These are phyloP conservation scores for Sylvicola fuscatus DNA, from an alignment of 2,888 invertebrate genomes.

Conservation along the genomic window DNA sequence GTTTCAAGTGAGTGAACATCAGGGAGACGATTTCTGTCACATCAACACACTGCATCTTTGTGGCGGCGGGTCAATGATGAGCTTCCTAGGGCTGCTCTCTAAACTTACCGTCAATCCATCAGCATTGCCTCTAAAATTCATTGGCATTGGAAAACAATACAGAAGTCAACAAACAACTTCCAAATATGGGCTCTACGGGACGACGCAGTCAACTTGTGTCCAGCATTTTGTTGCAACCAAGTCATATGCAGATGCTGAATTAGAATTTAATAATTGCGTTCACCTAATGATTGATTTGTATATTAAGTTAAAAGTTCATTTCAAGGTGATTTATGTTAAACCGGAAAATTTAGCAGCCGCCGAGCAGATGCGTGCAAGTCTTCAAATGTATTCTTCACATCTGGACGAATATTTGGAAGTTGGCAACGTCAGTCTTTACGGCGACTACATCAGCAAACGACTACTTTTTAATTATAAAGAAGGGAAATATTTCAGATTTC, in stretches of 20 bases:
- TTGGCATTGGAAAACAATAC: slow-evolving; percentile 51
- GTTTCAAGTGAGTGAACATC: slow-evolving; percentile 29
- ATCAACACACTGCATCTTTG: slow-evolving; percentile 44
- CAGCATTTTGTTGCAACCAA: slow-evolving; percentile 41
- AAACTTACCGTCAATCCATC: slow-evolving; percentile 40
- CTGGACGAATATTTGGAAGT: slow-evolving; percentile 44
- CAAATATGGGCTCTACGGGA: slow-evolving; percentile 36
- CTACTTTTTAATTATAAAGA: slow-evolving; percentile 46
- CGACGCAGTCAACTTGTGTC: slow-evolving; percentile 45
- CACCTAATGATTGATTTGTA: slow-evolving; percentile 35
- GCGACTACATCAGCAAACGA: slow-evolving; percentile 57
- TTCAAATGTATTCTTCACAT: slow-evolving; percentile 55
- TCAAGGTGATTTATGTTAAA: slow-evolving; percentile 37
- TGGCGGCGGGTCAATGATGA: slow-evolving; percentile 50
- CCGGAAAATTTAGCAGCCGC: slow-evolving; percentile 36
- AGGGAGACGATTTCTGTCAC: background rate
- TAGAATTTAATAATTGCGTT: slow-evolving; percentile 33
- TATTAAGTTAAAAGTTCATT: slow-evolving; percentile 41
- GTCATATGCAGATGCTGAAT: slow-evolving; percentile 26
- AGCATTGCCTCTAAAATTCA: slow-evolving; percentile 45
- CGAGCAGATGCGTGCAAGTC: slow-evolving; percentile 44
- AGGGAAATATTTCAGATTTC: background rate
- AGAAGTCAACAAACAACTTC: slow-evolving; percentile 7
- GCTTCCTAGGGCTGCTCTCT: slow-evolving; percentile 52
- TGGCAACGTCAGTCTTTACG: slow-evolving; percentile 48